Evolutionary conservation across 2,888 invertebrate genomes (phyloP).

Genomic region (Lasioglossum morio): DNA sequence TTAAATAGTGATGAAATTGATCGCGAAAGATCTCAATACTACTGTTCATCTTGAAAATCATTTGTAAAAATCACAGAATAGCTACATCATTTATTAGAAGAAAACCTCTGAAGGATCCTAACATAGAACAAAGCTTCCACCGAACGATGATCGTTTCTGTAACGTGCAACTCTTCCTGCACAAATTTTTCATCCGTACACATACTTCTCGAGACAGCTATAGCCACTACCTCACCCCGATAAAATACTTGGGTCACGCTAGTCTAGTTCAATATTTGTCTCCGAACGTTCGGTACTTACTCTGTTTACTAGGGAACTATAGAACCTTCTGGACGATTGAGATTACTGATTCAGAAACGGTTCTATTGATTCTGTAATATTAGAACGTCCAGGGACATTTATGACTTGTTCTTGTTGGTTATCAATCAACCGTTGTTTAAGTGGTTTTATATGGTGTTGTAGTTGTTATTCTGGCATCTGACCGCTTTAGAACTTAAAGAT

Average conservation of each 20-base stretch:
- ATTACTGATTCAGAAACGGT: not conserved
- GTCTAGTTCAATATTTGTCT: not conserved
- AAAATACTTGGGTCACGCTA: not conserved
- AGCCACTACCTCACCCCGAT: not conserved
- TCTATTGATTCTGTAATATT: not conserved
- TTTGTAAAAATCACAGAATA: not conserved
- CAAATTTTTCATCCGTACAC: not conserved
- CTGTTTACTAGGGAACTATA: not conserved
- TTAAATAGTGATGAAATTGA: too few relatives aligned
- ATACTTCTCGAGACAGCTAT: not conserved
- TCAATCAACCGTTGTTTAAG: not conserved
- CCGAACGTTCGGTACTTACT: conserved; percentile 7
- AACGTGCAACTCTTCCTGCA: not conserved
- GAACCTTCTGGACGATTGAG: not conserved
- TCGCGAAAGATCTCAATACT: too few relatives aligned
- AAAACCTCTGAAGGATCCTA: too few relatives aligned
- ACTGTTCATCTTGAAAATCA: not conserved
- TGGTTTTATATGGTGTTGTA: not conserved
- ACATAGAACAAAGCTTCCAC: not conserved
- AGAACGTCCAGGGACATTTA: conserved; percentile 7
- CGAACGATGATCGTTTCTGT: not conserved
- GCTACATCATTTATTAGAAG: not conserved
- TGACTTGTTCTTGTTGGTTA: not conserved
- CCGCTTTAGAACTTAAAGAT: not conserved
- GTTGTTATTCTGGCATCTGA: not conserved